A percentile compares a stretch with the other conserved stretches of the same genome.
Evolutionary conservation across 2,888 invertebrate genomes (phyloP).

Genomic region (Gari tellinella): DNA sequence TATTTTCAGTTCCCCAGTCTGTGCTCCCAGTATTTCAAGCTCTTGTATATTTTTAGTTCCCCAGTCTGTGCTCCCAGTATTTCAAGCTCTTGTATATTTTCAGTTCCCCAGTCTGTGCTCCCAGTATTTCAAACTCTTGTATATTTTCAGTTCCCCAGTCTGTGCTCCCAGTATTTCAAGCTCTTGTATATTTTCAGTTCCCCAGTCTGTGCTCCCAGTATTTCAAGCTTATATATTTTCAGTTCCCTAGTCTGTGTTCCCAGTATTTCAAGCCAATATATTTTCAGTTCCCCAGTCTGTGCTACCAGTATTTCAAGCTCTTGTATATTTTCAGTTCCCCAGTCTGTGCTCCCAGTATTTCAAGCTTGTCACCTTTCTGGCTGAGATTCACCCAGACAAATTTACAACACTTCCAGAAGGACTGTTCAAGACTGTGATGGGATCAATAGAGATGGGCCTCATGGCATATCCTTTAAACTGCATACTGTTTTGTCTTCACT

Average conservation of each 20-base stretch:
- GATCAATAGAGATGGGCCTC: constrained; percentile 81
- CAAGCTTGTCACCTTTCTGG: constrained; percentile 88
- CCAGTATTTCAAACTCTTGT: too few species aligned
- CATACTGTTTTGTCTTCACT: too few species aligned
- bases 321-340: constrained; percentile 86
- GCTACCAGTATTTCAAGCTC: background rate
- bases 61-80: too few species aligned
- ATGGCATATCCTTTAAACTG: constrained; percentile 81
- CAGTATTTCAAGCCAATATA: constrained; percentile 88
- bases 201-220: constrained; percentile 89
- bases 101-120: too few species aligned
- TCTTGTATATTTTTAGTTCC: too few species aligned
- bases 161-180: too few species aligned
- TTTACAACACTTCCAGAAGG: constrained; percentile 84
- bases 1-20: too few species aligned
- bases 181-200: too few species aligned
- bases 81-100: too few species aligned
- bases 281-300: background rate
- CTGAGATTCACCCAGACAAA: constrained; percentile 89
- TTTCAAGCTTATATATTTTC: constrained; percentile 87
- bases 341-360: constrained; percentile 88
- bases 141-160: too few species aligned
- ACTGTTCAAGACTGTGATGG: constrained; percentile 80
- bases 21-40: too few species aligned
- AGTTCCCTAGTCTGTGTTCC: constrained; percentile 89